A percentile compares a stretch with the other conserved stretches of the same genome.
Evolutionary conservation across 2,888 invertebrate genomes (phyloP).

Genomic region (Drosophila multiciliata): DNA sequence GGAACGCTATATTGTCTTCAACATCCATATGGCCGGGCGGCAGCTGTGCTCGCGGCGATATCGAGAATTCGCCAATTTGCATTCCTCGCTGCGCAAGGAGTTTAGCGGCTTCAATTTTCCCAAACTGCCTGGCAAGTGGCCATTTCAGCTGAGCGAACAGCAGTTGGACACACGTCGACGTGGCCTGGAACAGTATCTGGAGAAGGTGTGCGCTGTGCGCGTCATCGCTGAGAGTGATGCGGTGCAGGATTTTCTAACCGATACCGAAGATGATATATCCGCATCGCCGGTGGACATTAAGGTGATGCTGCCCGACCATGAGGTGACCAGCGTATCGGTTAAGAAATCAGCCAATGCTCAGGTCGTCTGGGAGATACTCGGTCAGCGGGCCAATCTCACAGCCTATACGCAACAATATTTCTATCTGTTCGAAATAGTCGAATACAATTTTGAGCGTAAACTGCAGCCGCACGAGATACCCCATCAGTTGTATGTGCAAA

Average conservation of each 20-base stretch:
- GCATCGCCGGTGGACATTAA: slow-evolving; percentile 92
- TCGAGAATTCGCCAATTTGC: slow-evolving; percentile 96
- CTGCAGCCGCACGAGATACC: slow-evolving; percentile 97
- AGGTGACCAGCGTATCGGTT: slow-evolving; percentile 94
- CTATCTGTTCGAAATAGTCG: slow-evolving; percentile 98
- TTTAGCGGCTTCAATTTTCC: slow-evolving; percentile 98
- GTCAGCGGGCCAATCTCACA: slow-evolving; percentile 92
- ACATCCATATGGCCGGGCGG: slow-evolving; percentile 99
- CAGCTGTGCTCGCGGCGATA: slow-evolving; percentile 98
- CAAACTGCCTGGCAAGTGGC: slow-evolving; percentile 99
- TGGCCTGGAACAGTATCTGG: slow-evolving; percentile 98
- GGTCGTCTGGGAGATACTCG: slow-evolving; percentile 94
- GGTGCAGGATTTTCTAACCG: slow-evolving; percentile 98
- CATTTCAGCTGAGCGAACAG: slow-evolving; percentile 98
- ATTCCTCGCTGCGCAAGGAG: slow-evolving; percentile 95
- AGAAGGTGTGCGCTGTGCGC: slow-evolving; percentile 98
- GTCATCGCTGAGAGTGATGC: slow-evolving; percentile 99
- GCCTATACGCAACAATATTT: slow-evolving; percentile 94
- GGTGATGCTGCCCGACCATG: slow-evolving; percentile 94
- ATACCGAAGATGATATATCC: slow-evolving; percentile 93
- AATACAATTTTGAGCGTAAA: slow-evolving; percentile 98
- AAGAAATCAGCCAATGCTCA: slow-evolving; percentile 95
- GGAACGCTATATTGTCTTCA: slow-evolving; percentile 97
- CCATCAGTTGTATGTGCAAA: slow-evolving; percentile 99
- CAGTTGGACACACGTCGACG: slow-evolving; percentile 97